Evolutionary conservation across 2,113 vertebrate genomes (phyloP).

Genomic region (Phrynocephalus versicolor): DNA sequence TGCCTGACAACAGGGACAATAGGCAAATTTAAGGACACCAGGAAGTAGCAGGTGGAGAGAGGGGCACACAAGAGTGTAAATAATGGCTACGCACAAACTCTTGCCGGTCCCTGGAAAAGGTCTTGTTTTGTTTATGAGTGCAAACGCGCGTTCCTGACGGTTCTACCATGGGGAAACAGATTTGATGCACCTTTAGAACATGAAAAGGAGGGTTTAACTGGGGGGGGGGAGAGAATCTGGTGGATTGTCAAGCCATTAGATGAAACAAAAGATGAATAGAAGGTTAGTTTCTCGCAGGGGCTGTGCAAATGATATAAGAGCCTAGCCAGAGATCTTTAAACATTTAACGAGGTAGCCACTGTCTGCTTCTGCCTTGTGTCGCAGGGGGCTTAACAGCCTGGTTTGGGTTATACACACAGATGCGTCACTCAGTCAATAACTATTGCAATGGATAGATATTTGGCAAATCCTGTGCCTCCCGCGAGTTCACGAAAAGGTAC

Average conservation of each 20-base stretch:
- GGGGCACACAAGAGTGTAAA: conserved; percentile 64
- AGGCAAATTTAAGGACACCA: conserved; percentile 71
- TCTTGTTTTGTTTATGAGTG: conserved; percentile 57
- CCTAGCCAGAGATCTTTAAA: not conserved
- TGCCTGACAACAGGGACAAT: conserved; percentile 74
- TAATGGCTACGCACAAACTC: conserved; percentile 71
- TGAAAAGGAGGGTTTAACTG: conserved; percentile 3
- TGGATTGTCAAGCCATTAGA: not conserved
- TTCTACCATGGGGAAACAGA: conserved; percentile 59
- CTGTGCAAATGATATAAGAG: no score
- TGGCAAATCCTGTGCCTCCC: no score
- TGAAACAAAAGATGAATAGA: not conserved
- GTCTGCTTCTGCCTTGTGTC: no score
- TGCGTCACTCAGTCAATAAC: no score
- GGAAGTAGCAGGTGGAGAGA: conserved; percentile 68
- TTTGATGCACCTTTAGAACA: conserved; percentile 51
- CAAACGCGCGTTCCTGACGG: conserved; percentile 57
- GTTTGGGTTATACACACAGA: no score
- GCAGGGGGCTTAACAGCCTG: no score
- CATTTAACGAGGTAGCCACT: not conserved
- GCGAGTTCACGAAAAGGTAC: no score
- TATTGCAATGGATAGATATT: no score
- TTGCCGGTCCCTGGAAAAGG: conserved; percentile 62
- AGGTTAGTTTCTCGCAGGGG: no score
- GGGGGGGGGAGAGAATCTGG: not conserved